These are phyloP conservation scores for Gnatocerus cornutus DNA, from an alignment of 2,888 invertebrate genomes.

Conservation along the genomic window DNA sequence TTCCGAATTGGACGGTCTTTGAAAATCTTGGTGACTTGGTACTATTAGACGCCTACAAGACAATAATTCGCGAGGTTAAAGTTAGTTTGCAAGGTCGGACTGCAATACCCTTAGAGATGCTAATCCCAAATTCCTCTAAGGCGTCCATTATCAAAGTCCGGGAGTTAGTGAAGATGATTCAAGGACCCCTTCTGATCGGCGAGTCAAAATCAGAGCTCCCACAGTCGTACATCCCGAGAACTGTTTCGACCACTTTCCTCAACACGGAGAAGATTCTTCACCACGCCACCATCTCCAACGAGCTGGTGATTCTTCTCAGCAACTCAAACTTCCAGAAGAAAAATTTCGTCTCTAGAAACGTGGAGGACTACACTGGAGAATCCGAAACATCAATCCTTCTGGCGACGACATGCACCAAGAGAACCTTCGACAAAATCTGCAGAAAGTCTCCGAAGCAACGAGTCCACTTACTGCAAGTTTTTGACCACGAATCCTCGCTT, in stretches of 20 bases:
- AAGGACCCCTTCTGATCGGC: conserved; percentile 1
- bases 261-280: conserved; percentile 1
- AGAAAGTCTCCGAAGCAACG: not conserved
- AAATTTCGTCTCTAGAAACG: not conserved
- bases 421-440: not conserved
- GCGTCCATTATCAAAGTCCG: not conserved
- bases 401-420: conserved; percentile 3
- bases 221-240: conserved; percentile 10
- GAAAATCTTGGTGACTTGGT: not conserved
- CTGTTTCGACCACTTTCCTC: not conserved
- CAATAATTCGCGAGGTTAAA: not conserved
- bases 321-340: not conserved
- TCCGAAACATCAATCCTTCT: not conserved
- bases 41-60: not conserved
- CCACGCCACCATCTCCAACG: not conserved
- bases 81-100: conserved; percentile 5
- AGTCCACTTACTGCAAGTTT: conserved; percentile 1
- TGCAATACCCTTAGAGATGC: not conserved
- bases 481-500: not conserved
- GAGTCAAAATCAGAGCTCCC: not conserved
- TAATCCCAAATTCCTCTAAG: not conserved
- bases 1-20: conserved; percentile 7
- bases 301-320: not conserved
- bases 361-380: not conserved
- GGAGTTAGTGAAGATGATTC: conserved; percentile 1